A percentile compares a stretch with the other conserved stretches of the same genome.
These are phyloP conservation scores for Myopa testacea DNA, from an alignment of 2,888 invertebrate species.

Conservation along the genomic window DNA sequence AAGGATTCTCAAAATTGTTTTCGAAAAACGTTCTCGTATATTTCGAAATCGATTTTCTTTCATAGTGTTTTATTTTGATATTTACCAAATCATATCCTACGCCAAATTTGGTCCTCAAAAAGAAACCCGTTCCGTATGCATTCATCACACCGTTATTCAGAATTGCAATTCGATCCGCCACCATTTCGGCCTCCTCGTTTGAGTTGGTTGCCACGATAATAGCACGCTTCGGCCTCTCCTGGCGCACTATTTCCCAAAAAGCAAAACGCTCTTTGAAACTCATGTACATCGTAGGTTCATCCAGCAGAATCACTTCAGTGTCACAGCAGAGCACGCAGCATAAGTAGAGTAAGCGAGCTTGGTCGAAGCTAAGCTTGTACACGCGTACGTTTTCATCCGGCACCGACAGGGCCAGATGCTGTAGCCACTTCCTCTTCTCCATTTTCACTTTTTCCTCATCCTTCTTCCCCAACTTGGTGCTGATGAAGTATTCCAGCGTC, in stretches of 20 bases:
- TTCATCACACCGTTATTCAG: constrained; percentile 82
- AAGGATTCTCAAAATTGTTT: not conserved
- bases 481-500: constrained; percentile 82
- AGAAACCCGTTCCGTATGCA: constrained; percentile 83
- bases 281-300: constrained; percentile 62
- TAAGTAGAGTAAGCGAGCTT: constrained; percentile 79
- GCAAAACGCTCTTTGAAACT: constrained; percentile 81
- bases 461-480: constrained; percentile 71
- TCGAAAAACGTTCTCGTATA: too few relatives aligned
- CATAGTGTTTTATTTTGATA: constrained; percentile 47
- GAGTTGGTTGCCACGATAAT: constrained; percentile 85
- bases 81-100: constrained; percentile 80
- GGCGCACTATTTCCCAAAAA: constrained; percentile 82
- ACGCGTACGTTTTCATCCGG: constrained; percentile 71
- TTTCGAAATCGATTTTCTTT: too few relatives aligned
- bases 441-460: constrained; percentile 68
- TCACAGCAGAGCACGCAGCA: constrained; percentile 79
- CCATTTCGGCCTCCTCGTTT: constrained; percentile 88
- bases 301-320: constrained; percentile 69
- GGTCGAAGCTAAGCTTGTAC: constrained; percentile 76
- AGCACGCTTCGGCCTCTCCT: constrained; percentile 77
- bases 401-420: constrained; percentile 73
- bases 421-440: constrained; percentile 75
- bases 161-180: constrained; percentile 89
- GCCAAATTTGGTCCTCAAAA: constrained; percentile 83